phyloP scores from a whole-genome alignment of 2,113 vertebrate genomes.

The Leptosomus discolor region DNA sequence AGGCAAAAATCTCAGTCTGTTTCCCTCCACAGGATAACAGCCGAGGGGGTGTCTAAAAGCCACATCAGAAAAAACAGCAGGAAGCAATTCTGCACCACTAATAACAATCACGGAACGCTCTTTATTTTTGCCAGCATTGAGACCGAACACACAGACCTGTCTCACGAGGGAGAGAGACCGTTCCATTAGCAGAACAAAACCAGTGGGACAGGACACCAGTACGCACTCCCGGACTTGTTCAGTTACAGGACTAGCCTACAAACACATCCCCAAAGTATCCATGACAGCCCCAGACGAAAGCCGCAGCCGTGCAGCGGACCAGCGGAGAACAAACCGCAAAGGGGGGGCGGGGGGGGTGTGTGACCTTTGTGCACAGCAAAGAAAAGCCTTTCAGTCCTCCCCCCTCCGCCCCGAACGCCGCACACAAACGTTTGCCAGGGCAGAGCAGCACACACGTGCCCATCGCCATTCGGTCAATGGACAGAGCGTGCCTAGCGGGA shows the following conservation, averaged over 20 bases:
- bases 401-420: fast-evolving
- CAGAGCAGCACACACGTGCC: neutral
- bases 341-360: neutral
- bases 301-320: neutral
- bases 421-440: neutral
- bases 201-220: neutral
- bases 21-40: neutral
- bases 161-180: neutral
- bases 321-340: neutral
- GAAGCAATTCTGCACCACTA: neutral
- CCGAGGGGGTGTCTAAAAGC: neutral
- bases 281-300: neutral
- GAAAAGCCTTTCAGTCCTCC: neutral
- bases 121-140: neutral
- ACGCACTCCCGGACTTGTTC: neutral
- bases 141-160: neutral
- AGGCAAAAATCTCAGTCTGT: neutral
- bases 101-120: neutral
- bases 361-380: neutral
- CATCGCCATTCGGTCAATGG: neutral
- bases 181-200: neutral
- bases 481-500: neutral
- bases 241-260: neutral
- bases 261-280: neutral
- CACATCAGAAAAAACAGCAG: neutral